Evolutionary conservation across 2,888 invertebrate species (phyloP).

Genomic region (Machimus rusticus): DNA sequence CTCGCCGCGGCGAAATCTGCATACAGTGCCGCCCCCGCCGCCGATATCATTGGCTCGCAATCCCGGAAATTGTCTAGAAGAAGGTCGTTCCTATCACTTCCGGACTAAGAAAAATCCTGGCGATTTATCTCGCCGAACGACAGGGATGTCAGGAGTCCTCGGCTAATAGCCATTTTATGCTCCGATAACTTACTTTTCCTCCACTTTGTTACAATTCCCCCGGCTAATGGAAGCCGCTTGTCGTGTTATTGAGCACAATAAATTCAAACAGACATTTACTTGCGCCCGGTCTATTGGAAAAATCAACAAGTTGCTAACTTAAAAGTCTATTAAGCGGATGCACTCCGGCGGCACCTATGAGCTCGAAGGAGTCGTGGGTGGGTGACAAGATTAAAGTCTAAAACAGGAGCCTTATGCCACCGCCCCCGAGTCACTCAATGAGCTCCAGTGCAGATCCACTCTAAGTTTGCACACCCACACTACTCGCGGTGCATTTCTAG

Average conservation of each 20-base stretch:
- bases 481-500: not conserved
- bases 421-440: not conserved
- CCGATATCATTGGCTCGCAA: not conserved
- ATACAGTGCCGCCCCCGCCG: not conserved
- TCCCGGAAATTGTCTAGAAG: not conserved
- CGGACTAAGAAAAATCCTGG: not conserved
- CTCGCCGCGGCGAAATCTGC: not conserved
- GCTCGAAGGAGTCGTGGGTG: not conserved
- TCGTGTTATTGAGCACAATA: constrained; percentile 41
- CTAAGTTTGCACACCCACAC: not conserved
- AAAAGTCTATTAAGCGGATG: constrained; percentile 43
- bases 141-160: not conserved
- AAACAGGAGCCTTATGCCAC: not conserved
- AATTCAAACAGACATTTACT: constrained; percentile 42
- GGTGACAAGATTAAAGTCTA: constrained; percentile 11
- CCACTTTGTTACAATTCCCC: constrained; percentile 42
- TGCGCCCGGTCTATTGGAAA: constrained; percentile 43
- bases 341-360: not conserved
- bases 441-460: not conserved
- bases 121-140: constrained; percentile 1
- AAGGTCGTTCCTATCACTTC: not conserved
- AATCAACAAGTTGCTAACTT: constrained; percentile 45
- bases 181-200: constrained; percentile 19
- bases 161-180: constrained; percentile 24
- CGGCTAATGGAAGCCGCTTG: constrained; percentile 44